These are phyloP conservation scores for Limosa lapponica DNA, from an alignment of 2,797 vertebrate genomes.

Conservation along the genomic window DNA sequence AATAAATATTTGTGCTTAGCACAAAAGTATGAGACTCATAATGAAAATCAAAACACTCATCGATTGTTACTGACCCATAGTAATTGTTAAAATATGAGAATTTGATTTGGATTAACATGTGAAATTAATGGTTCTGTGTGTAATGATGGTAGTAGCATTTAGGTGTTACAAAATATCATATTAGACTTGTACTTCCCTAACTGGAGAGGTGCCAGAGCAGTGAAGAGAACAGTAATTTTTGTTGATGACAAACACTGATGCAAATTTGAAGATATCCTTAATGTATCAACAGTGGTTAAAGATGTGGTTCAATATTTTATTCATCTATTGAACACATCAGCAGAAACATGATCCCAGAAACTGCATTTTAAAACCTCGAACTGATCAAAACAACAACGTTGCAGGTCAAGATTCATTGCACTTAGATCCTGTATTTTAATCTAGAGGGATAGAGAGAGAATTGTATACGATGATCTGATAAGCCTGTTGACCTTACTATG, in stretches of 20 bases:
- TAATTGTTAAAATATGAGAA: slow-evolving; percentile 24
- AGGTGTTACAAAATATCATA: neutral
- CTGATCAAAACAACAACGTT: neutral
- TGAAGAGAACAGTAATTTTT: slow-evolving; percentile 8
- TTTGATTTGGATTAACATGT: slow-evolving; percentile 13
- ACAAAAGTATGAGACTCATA: neutral
- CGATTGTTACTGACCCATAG: neutral
- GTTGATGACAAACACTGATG: neutral
- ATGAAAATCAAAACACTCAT: slow-evolving; percentile 5
- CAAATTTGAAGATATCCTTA: neutral
- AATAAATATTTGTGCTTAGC: neutral
- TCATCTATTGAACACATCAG: neutral
- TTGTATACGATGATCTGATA: neutral
- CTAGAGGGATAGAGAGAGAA: neutral
- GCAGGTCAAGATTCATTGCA: neutral
- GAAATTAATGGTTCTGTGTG: neutral
- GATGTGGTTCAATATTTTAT: neutral
- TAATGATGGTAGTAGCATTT: neutral
- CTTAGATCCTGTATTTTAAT: neutral
- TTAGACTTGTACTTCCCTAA: slow-evolving; percentile 11
- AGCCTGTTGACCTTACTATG: neutral
- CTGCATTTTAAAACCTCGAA: neutral
- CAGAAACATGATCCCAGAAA: neutral
- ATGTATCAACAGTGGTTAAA: neutral
- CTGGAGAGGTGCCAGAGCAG: neutral